Evolutionary conservation across 1,140 invertebrate species (phyloP).

Genomic region (Sarcophaga bullata): DNA sequence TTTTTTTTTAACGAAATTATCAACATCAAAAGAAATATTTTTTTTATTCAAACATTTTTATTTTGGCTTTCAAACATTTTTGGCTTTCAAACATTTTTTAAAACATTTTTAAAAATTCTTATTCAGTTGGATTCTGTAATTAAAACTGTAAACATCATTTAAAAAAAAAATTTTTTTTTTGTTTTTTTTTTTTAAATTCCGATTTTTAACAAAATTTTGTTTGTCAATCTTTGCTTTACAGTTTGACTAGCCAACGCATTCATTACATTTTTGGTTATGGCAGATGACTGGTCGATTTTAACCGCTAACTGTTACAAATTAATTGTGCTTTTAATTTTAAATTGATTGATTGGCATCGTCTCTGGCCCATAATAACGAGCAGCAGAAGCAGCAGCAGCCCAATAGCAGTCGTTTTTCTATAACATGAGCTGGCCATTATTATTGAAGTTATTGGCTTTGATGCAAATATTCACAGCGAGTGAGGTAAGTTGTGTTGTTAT

Average conservation of each 20-base stretch:
- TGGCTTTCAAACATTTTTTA: too few species aligned
- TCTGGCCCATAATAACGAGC: too few species aligned
- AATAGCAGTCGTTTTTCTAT: neutral
- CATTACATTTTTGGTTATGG: neutral
- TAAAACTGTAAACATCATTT: too few species aligned
- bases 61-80: too few species aligned
- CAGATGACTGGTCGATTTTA: neutral
- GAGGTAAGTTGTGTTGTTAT: neutral
- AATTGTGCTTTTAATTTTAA: neutral
- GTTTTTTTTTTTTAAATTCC: too few species aligned
- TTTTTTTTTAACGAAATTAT: too few species aligned
- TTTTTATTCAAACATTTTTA: too few species aligned
- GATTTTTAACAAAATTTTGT: neutral
- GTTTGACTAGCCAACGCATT: neutral
- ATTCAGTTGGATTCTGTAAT: too few species aligned
- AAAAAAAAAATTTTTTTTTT: too few species aligned
- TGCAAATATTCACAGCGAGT: constrained; percentile 8
- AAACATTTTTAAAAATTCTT: too few species aligned
- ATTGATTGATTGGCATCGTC: neutral
- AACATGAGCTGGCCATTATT: constrained; percentile 34
- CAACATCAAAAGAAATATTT: too few species aligned
- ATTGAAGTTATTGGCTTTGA: constrained; percentile 25
- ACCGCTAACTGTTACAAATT: neutral
- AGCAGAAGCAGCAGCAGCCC: neutral
- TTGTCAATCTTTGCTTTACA: neutral